Conservation (phyloP, 2,113 vertebrate species). For the Saccopteryx leptura region DNA sequence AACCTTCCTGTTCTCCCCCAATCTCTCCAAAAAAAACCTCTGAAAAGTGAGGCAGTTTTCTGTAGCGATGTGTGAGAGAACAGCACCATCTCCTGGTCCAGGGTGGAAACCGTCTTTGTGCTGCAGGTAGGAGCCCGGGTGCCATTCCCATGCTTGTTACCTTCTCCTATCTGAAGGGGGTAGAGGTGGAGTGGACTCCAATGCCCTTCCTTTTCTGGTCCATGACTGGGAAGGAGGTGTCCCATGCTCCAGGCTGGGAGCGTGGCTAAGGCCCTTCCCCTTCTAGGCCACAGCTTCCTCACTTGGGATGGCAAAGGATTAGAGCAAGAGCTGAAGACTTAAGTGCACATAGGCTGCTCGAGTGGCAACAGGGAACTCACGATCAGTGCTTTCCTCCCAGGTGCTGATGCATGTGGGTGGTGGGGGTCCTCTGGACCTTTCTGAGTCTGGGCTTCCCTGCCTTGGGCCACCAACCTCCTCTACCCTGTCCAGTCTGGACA, state of each 20-base stretch:
- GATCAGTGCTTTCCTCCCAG: neutral
- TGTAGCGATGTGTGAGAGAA: neutral
- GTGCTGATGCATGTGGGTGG: neutral
- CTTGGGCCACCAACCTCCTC: neutral
- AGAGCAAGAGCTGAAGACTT: neutral
- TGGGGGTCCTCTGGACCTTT: neutral
- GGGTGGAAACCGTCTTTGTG: neutral
- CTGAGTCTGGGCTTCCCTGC: neutral
- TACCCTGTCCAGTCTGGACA: neutral
- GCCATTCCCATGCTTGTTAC: neutral
- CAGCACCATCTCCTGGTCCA: slow-evolving; percentile 78
- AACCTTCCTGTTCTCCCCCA: too few relatives aligned
- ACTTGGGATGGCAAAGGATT: neutral
- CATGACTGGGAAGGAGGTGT: neutral
- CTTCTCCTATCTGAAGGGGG: neutral
- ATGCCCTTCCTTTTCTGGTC: neutral
- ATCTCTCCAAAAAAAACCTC: neutral
- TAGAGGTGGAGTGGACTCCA: neutral
- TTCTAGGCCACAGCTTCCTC: neutral
- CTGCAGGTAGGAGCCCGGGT: fast-evolving
- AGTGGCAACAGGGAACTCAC: neutral
- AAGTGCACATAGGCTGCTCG: neutral
- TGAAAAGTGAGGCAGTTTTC: too few relatives aligned
- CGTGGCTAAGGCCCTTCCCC: neutral
- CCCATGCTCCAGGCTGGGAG: neutral